Conservation (phyloP, 2,113 vertebrate species). For the Ophiodon elongatus region DNA sequence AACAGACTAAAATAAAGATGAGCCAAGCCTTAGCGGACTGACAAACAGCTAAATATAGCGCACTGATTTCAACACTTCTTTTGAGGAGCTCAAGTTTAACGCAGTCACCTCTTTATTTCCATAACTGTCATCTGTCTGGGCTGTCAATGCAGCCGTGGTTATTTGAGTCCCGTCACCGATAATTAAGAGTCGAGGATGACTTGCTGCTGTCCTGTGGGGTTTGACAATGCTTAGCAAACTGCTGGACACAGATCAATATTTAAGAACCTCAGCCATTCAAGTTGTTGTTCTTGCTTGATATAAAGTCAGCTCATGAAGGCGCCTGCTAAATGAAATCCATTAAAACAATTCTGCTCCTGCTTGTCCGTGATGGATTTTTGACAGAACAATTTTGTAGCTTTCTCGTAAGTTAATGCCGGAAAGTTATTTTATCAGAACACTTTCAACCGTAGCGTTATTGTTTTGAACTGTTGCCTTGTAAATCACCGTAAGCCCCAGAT, state of each 20-base stretch:
- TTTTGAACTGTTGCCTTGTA: neutral
- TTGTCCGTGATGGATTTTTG: constrained; percentile 26
- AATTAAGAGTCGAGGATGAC: constrained; percentile 24
- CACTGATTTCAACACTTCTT: constrained; percentile 3
- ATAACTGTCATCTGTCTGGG: neutral
- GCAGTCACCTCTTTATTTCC: constrained; percentile 11
- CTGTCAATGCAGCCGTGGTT: constrained; percentile 13
- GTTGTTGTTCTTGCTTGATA: neutral
- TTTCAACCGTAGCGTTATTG: neutral
- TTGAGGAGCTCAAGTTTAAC: constrained; percentile 22
- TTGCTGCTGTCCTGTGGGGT: neutral
- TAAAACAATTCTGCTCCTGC: constrained; percentile 10
- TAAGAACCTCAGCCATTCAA: neutral
- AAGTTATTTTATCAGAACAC: constrained; percentile 22
- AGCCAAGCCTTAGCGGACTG: neutral
- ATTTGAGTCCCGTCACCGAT: neutral
- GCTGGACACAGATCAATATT: constrained; percentile 14
- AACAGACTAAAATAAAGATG: constrained; percentile 12
- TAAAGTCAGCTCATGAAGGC: constrained; percentile 9
- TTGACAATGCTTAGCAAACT: neutral
- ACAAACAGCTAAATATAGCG: constrained; percentile 28
- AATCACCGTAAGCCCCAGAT: neutral
- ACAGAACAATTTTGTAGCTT: constrained; percentile 3
- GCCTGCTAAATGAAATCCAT: constrained; percentile 39
- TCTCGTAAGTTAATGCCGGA: constrained; percentile 2